A percentile compares a stretch with the other conserved stretches of the same genome.
Conservation (phyloP, 2,113 vertebrate genomes). For the Spheniscus mendiculus region DNA sequence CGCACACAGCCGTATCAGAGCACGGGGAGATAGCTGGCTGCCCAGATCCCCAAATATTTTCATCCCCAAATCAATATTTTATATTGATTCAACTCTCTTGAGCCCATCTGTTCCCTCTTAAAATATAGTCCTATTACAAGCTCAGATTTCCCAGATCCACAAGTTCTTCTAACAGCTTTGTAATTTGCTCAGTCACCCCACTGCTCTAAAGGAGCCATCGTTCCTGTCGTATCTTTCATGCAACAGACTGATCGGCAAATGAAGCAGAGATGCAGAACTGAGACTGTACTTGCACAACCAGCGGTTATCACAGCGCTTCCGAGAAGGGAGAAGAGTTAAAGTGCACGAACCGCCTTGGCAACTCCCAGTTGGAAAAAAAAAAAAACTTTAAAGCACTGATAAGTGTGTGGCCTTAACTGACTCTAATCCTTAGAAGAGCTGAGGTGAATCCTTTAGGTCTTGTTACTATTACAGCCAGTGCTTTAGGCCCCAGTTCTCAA, state of each 20-base stretch:
- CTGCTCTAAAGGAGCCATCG: neutral
- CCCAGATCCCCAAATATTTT: neutral
- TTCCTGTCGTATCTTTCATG: neutral
- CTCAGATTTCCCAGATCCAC: neutral
- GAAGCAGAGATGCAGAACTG: neutral
- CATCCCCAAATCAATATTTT: no score
- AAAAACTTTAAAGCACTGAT: neutral
- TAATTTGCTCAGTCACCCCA: neutral
- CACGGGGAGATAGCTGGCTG: neutral
- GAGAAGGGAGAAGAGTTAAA: neutral
- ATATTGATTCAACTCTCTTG: neutral
- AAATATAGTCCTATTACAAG: neutral
- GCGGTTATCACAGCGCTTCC: neutral
- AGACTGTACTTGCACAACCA: neutral
- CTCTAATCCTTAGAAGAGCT: neutral
- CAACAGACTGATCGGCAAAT: neutral
- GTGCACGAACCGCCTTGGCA: neutral
- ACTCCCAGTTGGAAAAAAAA: neutral
- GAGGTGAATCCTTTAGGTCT: neutral
- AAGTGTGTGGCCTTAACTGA: neutral
- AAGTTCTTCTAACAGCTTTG: neutral
- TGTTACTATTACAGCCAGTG: neutral
- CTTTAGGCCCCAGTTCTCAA: neutral
- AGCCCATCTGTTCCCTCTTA: neutral
- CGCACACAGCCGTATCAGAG: accelerated